Percentiles rank a stretch among this genome's conserved stretches.
These are phyloP conservation scores for Periparus ater DNA, from an alignment of 2,797 vertebrate genomes.

Conservation along the genomic window DNA sequence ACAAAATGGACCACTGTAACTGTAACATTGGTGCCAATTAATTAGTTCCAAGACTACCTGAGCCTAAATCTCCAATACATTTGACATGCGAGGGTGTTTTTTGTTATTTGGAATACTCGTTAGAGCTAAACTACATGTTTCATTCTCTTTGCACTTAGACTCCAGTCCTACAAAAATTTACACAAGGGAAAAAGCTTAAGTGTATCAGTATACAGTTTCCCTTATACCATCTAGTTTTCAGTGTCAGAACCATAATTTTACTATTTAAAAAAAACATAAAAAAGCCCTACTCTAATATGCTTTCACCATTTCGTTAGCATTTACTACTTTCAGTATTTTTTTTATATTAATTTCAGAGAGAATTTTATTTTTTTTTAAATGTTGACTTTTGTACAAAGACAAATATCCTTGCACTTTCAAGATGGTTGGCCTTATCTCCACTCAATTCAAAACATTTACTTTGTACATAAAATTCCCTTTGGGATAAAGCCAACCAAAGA, in stretches of 20 bases:
- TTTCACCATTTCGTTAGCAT: background rate
- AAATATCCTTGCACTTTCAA: background rate
- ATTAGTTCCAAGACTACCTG: background rate
- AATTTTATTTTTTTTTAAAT: background rate
- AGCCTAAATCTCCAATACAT: background rate
- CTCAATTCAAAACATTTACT: background rate
- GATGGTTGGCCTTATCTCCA: background rate
- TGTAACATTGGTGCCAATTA: background rate
- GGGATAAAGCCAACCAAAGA: background rate
- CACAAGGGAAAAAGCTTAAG: background rate
- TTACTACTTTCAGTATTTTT: background rate
- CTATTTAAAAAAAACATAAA: background rate
- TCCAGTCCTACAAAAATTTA: background rate
- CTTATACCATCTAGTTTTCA: background rate
- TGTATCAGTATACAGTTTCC: background rate
- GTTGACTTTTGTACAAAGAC: background rate
- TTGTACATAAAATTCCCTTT: background rate
- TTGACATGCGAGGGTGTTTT: fast-evolving
- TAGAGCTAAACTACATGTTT: background rate
- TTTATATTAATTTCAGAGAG: background rate
- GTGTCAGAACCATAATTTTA: background rate
- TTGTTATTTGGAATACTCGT: background rate
- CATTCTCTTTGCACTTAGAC: background rate
- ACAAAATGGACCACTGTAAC: background rate
- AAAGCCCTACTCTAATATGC: fast-evolving